Base-by-base conservation (phyloP, 2,888 invertebrate species). In the Drosophila pullipes region DNA sequence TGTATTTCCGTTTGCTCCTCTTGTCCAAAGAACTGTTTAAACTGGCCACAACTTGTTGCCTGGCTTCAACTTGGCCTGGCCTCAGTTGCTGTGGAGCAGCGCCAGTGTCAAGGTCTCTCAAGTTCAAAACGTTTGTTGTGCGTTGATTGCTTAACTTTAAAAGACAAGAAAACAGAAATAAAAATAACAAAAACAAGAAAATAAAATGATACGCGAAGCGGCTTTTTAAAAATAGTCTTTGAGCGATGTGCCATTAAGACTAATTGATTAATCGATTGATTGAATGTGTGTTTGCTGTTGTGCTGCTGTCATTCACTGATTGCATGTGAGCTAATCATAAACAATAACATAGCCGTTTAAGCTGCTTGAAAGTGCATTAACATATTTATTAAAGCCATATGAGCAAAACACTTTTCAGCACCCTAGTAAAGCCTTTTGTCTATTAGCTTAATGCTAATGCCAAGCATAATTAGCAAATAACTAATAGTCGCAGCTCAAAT, bases 61-160 rank as follows among this genome's bases (percentile, higher is more conserved):
- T 55, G 68, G 54, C 61, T 58, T 47, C 59, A 59, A 39, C 47
- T 70, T 47, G 54, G 65, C 78, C 77, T 78, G 81, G 74, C 78
- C 89, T 92, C 92, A 93, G 93, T 93, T 90, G 91, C 89, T 85
- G 92, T 92, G 91, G 89, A 93, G 91, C 93, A 89, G 93, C 93
- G 91, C 92, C 93, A 93, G 93, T 93, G 93, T 93, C 93, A 93
- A 93, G 93, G 93, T 93, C 93, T 93, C 92, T 93, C 91, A 91
- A 92, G 91, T 93, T 92, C 92, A 91, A 84, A 81, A 66, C 81
- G 77, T 74, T 79, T 73, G 81, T 69, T 76, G 76, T 61, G 49
- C 69, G 68, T 60, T 61, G 69, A 64, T 76, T 72, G 72, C 64
- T 72, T 41, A 52, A 59, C 61, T 50, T 39, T 25, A 22, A 44